Evolutionary conservation across 2,113 vertebrate genomes (phyloP).

Genomic region (Pteronura brasiliensis): DNA sequence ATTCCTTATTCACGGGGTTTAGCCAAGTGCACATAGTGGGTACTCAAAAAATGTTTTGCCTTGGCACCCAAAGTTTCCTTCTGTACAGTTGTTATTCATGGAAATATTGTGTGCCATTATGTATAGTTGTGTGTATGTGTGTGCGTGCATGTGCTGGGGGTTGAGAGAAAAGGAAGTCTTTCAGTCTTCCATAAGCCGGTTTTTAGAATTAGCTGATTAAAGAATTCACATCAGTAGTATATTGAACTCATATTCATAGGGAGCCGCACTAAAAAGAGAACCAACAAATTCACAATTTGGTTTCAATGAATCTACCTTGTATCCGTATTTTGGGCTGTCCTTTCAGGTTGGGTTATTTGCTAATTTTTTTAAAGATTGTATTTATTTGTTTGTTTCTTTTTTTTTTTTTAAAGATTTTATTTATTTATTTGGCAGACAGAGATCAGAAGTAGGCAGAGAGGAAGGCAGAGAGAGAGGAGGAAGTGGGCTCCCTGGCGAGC

Average conservation of each 20-base stretch:
- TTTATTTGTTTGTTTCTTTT: neutral
- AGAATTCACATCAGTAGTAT: neutral
- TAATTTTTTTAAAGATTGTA: neutral
- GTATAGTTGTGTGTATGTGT: neutral
- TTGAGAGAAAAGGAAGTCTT: neutral
- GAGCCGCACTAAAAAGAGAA: neutral
- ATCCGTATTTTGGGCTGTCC: neutral
- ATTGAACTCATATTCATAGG: neutral
- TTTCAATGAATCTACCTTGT: neutral
- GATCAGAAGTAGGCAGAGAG: too few species aligned
- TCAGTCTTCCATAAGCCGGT: neutral
- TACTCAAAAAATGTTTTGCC: neutral
- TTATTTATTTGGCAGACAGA: too few species aligned
- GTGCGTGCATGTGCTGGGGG: neutral
- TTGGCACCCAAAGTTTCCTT: neutral
- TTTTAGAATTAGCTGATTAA: neutral
- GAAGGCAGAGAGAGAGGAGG: too few species aligned
- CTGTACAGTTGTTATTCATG: neutral
- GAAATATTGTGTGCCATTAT: neutral
- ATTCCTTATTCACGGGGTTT: neutral
- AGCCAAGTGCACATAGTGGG: neutral
- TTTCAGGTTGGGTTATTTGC: neutral
- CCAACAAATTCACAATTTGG: neutral
- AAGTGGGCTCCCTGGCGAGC: too few species aligned
- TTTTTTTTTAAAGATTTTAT: too few species aligned